Evolutionary conservation across 2,113 vertebrate species (phyloP), one percentile per base, ranked within the genome.

Genomic region (Ceyx melanurus): DNA sequence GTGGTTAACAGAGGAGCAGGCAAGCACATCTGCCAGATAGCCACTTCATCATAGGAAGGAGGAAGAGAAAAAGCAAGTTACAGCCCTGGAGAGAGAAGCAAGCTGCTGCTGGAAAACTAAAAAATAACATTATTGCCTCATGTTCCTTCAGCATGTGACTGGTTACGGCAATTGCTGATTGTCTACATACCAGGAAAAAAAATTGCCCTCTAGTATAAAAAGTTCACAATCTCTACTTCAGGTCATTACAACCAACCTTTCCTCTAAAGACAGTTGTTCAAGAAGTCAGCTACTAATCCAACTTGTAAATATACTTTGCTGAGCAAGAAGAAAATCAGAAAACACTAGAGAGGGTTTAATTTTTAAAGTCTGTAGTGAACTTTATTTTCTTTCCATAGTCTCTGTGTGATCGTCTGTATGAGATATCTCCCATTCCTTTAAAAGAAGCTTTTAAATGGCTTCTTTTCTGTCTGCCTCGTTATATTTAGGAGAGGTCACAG

Each of bases 111-210:
- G 70, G 77, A 78, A 94, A 86, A 90, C 10, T 16, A 54, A 81
- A 86, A 90, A 92, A 87, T 3, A 76, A 50, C 62, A 22, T 66
- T 84, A 85, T 96, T 96, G 94, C 94, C 87, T 96, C 93, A 95
- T 95, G 40, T 80, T 86, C 68, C 56, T 85, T 87, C 51, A 93
- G 81, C 94, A 89, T 95, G 91, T 96, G 94, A 96, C 81, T 84
- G 87, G 54, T 94, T 96, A 92, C 78, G 6, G 95, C 89, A 96
- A 93, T 16, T 91, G 84, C 91, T 92, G 95, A 79, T 92, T 71
- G 86, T 89, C 94, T 89, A 13, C 94, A 95, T 94, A 96, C 91
- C 89, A 79, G 92, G 71, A 92, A 89, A 76, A 91, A 62, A 76
- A 93, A 71, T 87, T 87, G 89, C 64, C 72, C 89, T 73, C 22